Conservation (phyloP, 2,888 invertebrate genomes). For the Stenichneumon culpator region DNA sequence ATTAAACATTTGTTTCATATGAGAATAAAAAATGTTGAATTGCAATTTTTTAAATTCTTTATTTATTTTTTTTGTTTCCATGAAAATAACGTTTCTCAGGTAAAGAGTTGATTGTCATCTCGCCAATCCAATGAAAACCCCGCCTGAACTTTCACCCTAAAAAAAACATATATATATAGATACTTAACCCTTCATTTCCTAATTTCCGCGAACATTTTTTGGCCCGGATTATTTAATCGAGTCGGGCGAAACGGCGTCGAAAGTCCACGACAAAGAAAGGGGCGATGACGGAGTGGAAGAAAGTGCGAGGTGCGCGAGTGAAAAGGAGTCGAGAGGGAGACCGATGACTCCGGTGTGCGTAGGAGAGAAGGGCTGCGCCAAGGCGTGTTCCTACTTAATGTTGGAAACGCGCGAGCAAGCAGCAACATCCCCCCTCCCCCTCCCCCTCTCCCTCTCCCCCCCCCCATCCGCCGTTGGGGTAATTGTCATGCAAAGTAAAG, state of each 20-base stretch:
- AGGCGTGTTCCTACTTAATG: slow-evolving; percentile 30
- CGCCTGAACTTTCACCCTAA: too few species aligned
- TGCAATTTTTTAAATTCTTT: too few species aligned
- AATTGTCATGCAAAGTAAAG: slow-evolving; percentile 84
- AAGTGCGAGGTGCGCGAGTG: slow-evolving; percentile 41
- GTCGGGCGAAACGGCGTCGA: background rate
- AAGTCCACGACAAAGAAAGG: background rate
- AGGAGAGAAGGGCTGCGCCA: slow-evolving; percentile 21
- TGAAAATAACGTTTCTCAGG: too few species aligned
- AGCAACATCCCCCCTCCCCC: slow-evolving; percentile 44
- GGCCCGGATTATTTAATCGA: background rate
- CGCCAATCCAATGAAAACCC: too few species aligned
- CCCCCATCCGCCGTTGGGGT: slow-evolving; percentile 68
- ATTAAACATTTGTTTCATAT: too few species aligned
- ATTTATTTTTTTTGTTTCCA: too few species aligned
- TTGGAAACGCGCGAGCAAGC: slow-evolving; percentile 33
- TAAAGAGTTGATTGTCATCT: too few species aligned
- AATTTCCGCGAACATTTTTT: background rate
- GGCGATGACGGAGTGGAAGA: slow-evolving; percentile 28
- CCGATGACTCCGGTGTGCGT: background rate
- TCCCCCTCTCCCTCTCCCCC: background rate
- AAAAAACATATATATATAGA: too few species aligned
- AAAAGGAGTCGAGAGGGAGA: slow-evolving; percentile 27
- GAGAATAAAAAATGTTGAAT: too few species aligned
- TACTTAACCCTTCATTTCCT: too few species aligned